Evolutionary conservation across 2,888 invertebrate genomes (phyloP), one percentile per base, ranked within the genome.

Genomic region (Apodemia zela): DNA sequence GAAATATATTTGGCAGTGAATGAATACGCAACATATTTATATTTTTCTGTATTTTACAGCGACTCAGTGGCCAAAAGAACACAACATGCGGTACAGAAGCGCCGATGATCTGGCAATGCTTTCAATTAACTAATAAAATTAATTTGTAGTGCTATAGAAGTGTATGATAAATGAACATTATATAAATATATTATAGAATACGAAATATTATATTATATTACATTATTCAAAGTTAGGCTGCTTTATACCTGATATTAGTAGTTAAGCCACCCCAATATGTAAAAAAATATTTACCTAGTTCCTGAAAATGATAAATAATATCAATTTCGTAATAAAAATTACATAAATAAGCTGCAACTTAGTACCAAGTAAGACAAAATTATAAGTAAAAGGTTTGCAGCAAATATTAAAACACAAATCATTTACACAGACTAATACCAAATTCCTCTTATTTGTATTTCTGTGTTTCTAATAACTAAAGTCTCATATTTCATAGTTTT

Each of bases 51-150:
- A 66, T 49, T 72, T 82, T 78, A 21, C 82, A 92, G 92, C 92
- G 63, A 92, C 92, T 25, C 91, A 92, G 73, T 92, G 92, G 92
- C 92, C 92, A n/a, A 80, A 86, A 69, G 92, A 92, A 61, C 92
- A 91, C 77, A 89, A 75, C 74, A 79, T 89, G 78, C 77, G 90
- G 38, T 92, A 92, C 77, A 79, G 92, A 73, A 92, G 89, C 77
- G 82, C 87, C 61, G 90, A 92, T 65, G 92, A 90, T 35, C 68
- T 89, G 54, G 84, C 87, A 6, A 79, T 86, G 83, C 71, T 87
- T 62, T 80, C 86, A 51, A 66, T 71, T 18, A 73, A 72, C 65
- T 74, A 69, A 70, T 11, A 25, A 13, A 60, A 54, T 51, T 15
- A 35, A 47, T 18, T 51, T 21, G 29, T 42, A 42, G 61, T 57